A percentile compares a stretch with the other conserved stretches of the same genome.
Evolutionary conservation across 2,888 invertebrate species (phyloP).

Genomic region (Apamea crenata): DNA sequence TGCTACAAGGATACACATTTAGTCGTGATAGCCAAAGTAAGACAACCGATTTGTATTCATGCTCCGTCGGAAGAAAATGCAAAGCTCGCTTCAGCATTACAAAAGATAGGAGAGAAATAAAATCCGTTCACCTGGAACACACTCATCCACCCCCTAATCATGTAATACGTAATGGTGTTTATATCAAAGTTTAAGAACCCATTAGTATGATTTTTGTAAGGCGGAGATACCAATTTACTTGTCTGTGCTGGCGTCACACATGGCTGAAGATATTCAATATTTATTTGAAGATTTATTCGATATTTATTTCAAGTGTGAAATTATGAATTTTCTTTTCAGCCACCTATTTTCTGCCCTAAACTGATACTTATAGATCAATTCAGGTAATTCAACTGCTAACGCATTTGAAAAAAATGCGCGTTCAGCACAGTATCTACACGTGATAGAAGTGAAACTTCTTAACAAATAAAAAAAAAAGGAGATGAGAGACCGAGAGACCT

Average conservation of each 20-base stretch:
- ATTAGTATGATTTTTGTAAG: background rate
- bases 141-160: background rate
- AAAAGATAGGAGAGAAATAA: background rate
- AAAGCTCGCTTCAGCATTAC: background rate
- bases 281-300: too few relatives aligned
- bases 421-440: too few relatives aligned
- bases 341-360: too few relatives aligned
- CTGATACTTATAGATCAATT: too few relatives aligned
- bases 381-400: too few relatives aligned
- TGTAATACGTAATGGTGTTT: background rate
- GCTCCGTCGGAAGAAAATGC: background rate
- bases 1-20: background rate
- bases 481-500: too few relatives aligned
- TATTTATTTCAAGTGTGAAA: too few relatives aligned
- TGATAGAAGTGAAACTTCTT: too few relatives aligned
- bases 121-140: background rate
- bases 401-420: too few relatives aligned
- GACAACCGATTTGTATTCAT: background rate
- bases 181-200: background rate
- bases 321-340: too few relatives aligned
- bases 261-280: background rate
- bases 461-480: too few relatives aligned
- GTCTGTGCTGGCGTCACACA: background rate
- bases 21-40: background rate
- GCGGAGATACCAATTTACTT: background rate